phyloP scores from a whole-genome alignment of 2,888 invertebrate genomes.

The Drosophila antonietae region DNA sequence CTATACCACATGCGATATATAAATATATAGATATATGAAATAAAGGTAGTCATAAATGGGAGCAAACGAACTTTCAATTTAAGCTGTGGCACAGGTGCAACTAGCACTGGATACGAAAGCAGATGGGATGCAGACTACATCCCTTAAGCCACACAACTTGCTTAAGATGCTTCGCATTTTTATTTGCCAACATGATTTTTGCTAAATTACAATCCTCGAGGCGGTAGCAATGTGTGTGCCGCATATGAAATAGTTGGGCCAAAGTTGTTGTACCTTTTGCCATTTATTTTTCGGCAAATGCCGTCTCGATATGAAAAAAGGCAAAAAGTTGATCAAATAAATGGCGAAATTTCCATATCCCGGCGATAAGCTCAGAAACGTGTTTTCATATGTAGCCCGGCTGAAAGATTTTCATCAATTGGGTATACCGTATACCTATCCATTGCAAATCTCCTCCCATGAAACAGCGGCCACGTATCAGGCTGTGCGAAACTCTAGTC shows the following conservation, averaged over 20 bases:
- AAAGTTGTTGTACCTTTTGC: conserved; percentile 67
- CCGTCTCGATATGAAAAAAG: conserved; percentile 70
- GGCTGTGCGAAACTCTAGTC: conserved; percentile 62
- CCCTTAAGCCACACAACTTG: conserved; percentile 21
- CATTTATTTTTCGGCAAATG: conserved; percentile 60
- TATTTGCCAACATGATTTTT: conserved; percentile 75
- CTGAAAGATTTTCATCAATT: conserved; percentile 74
- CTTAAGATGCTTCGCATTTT: conserved; percentile 57
- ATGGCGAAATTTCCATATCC: conserved; percentile 79
- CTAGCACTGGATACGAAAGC: conserved; percentile 17
- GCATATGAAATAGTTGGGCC: conserved; percentile 77
- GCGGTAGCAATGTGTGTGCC: conserved; percentile 50
- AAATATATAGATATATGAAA: conserved; percentile 17
- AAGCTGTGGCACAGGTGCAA: conserved; percentile 69
- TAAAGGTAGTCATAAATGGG: conserved; percentile 51
- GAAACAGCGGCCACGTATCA: conserved; percentile 55
- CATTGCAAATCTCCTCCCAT: conserved; percentile 4
- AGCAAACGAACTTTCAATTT: conserved; percentile 65
- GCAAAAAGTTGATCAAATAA: conserved; percentile 78
- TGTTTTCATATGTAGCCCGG: conserved; percentile 47
- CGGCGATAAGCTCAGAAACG: conserved; percentile 70
- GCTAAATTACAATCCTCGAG: conserved; percentile 66
- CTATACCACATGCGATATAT: conserved; percentile 11
- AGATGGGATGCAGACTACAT: background rate
- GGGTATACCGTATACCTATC: conserved; percentile 25